Evolutionary conservation across 1,140 invertebrate species (phyloP).

Genomic region (Drosophila rhopaloa): DNA sequence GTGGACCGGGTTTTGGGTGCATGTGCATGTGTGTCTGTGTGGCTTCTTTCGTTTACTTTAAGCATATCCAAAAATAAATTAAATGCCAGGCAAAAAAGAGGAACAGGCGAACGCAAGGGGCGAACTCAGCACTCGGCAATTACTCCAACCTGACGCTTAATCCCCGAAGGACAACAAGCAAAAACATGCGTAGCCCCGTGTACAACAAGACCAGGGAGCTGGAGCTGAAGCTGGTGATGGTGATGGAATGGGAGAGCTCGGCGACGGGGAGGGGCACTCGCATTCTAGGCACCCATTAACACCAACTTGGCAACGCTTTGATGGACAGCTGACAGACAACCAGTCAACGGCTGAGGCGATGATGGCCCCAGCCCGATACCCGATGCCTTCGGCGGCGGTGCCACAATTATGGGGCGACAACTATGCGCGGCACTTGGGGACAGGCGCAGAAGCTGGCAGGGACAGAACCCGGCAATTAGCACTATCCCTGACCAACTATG

Average conservation of each 20-base stretch:
- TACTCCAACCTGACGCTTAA: conserved; percentile 78
- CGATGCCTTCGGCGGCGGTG: conserved; percentile 29
- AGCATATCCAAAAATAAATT: conserved; percentile 83
- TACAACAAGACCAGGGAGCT: conserved; percentile 58
- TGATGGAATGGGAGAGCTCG: conserved; percentile 17
- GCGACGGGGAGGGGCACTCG: conserved; percentile 33
- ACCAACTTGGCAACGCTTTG: conserved; percentile 80
- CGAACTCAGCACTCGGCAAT: conserved; percentile 57
- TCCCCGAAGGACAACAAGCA: conserved; percentile 81
- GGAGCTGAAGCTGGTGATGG: neutral
- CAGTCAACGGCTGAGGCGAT: conserved; percentile 62
- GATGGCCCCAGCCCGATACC: conserved; percentile 22
- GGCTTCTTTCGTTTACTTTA: conserved; percentile 69
- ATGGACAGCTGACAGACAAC: conserved; percentile 80
- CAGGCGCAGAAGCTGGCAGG: conserved; percentile 42
- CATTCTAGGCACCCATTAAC: conserved; percentile 82
- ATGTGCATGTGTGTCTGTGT: conserved; percentile 37
- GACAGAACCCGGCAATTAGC: conserved; percentile 67
- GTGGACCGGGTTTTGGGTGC: conserved; percentile 23
- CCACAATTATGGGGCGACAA: conserved; percentile 80
- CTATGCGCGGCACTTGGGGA: conserved; percentile 79
- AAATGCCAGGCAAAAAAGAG: conserved; percentile 68
- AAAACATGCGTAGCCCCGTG: conserved; percentile 76
- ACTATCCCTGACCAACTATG: conserved; percentile 63
- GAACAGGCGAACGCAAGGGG: conserved; percentile 20